Evolutionary conservation across 2,888 invertebrate genomes (phyloP).

Genomic region (Sinopyrophorus schimmeli): DNA sequence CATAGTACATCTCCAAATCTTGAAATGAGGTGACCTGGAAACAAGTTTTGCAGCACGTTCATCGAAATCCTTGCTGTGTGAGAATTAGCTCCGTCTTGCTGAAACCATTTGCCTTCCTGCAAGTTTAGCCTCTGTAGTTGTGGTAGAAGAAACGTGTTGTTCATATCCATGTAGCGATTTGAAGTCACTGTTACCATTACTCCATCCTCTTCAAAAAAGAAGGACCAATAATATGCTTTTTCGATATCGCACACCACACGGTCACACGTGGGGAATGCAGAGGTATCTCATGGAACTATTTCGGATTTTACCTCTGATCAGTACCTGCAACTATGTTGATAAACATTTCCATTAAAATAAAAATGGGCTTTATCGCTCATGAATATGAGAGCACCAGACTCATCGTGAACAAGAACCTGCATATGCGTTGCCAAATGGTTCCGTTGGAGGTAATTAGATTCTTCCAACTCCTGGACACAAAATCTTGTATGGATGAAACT

Average conservation of each 20-base stretch:
- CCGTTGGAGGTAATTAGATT: conserved; percentile 17
- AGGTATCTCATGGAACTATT: not conserved
- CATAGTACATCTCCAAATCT: not conserved
- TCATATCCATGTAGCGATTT: conserved; percentile 2
- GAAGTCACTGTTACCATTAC: not conserved
- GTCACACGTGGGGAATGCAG: not conserved
- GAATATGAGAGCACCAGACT: no score
- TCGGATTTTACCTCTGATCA: conserved; percentile 1
- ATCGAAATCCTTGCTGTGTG: conserved; percentile 1
- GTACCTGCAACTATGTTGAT: not conserved
- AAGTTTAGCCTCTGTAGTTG: no score
- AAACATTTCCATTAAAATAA: conserved; percentile 6
- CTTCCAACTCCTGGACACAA: conserved; percentile 23
- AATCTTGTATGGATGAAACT: conserved; percentile 22
- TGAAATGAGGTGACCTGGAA: not conserved
- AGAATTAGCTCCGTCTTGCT: not conserved
- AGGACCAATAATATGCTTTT: not conserved
- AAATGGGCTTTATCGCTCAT: conserved; percentile 26
- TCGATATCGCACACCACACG: not conserved
- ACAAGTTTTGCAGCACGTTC: not conserved
- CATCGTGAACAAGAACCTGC: conserved; percentile 12
- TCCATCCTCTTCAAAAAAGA: conserved; percentile 3
- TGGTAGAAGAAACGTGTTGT: not conserved
- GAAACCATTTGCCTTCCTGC: conserved; percentile 4
- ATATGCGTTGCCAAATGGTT: conserved; percentile 3